phyloP scores from a whole-genome alignment of 2,113 vertebrate species.

The Gnathonemus longibarbis region DNA sequence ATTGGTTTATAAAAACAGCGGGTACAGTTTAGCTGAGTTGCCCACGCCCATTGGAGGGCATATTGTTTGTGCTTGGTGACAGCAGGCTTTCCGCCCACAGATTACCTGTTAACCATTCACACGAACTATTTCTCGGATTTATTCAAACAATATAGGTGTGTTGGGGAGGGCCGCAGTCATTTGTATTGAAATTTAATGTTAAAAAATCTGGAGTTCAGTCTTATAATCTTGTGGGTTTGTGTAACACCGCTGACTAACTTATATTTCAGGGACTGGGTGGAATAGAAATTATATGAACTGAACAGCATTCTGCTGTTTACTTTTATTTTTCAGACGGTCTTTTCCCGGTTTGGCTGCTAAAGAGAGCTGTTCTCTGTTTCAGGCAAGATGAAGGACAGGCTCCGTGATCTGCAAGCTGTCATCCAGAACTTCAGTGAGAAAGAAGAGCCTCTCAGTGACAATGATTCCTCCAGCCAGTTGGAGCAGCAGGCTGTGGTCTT shows the following conservation, averaged over 20 bases:
- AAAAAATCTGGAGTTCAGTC: background rate
- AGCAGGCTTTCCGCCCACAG: background rate
- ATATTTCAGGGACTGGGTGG: background rate
- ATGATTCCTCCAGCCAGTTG: constrained; percentile 37
- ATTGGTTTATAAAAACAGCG: background rate
- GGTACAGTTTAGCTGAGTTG: background rate
- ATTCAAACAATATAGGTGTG: background rate
- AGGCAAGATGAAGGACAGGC: constrained; percentile 86
- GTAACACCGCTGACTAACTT: background rate
- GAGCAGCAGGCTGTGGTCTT: constrained; percentile 62
- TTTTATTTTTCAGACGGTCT: background rate
- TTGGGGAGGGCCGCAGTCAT: background rate
- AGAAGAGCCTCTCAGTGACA: constrained; percentile 14
- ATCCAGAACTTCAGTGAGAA: constrained; percentile 45
- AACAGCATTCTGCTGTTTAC: background rate
- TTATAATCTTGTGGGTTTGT: background rate
- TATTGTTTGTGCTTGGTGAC: background rate
- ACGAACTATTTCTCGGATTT: background rate
- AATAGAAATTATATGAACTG: background rate
- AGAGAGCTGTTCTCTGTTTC: constrained; percentile 23
- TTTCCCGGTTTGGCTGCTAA: background rate
- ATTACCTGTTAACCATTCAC: background rate
- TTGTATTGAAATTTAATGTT: background rate
- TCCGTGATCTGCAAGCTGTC: constrained; percentile 64
- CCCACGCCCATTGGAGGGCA: background rate